Conservation (phyloP, 1,140 invertebrate species). For the Thereuonema tuberculata region DNA sequence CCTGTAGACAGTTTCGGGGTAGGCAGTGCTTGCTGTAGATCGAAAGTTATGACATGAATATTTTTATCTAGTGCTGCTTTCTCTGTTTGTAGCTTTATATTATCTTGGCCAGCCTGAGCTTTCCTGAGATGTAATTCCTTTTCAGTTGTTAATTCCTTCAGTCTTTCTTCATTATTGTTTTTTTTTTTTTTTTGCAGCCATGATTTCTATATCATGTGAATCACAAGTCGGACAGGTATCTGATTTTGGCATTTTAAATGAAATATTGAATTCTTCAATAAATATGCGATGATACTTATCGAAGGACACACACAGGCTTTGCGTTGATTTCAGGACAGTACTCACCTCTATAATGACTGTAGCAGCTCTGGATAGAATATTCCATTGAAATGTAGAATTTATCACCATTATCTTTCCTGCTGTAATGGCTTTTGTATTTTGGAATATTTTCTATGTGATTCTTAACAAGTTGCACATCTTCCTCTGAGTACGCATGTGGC, state of each 20-base stretch:
- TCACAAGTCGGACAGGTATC: constrained; percentile 6
- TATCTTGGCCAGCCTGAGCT: neutral
- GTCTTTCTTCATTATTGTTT: neutral
- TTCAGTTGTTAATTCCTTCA: neutral
- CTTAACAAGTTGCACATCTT: neutral
- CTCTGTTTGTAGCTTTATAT: neutral
- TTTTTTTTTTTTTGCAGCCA: neutral
- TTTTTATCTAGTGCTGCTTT: neutral
- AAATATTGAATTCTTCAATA: constrained; percentile 5
- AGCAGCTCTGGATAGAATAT: neutral
- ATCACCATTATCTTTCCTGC: neutral
- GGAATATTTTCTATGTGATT: neutral
- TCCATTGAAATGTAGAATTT: neutral
- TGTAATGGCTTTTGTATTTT: neutral
- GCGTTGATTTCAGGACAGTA: neutral
- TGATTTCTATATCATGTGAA: neutral
- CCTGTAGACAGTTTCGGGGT: constrained; percentile 5
- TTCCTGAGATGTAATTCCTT: neutral
- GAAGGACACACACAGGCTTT: neutral
- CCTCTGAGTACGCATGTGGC: neutral
- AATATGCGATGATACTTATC: constrained; percentile 1
- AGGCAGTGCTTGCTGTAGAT: constrained; percentile 8
- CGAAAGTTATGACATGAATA: neutral
- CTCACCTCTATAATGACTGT: neutral
- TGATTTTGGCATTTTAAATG: constrained; percentile 8